Conservation (phyloP, 1,140 invertebrate genomes). For the Lysiphlebus fabarum region DNA sequence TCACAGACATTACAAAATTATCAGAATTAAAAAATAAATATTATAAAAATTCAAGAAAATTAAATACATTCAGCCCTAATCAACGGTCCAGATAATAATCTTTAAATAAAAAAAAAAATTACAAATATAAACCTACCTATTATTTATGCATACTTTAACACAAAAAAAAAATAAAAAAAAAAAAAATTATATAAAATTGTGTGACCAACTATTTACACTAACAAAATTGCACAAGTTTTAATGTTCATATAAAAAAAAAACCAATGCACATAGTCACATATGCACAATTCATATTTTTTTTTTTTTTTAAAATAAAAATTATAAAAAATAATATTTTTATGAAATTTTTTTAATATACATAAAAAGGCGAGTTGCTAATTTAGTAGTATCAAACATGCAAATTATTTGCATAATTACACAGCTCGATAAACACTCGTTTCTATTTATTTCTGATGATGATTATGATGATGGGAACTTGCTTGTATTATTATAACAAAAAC, state of each 20-base stretch:
- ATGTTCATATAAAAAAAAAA: background rate
- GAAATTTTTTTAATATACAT: conserved; percentile 14
- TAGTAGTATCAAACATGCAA: conserved; percentile 37
- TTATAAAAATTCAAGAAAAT: background rate
- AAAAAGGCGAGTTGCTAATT: conserved; percentile 32
- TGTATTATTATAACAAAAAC: no score
- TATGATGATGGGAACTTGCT: no score
- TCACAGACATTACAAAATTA: conserved; percentile 6
- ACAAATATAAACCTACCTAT: background rate
- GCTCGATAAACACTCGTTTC: conserved; percentile 35
- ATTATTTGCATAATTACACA: conserved; percentile 37
- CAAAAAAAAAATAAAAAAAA: no score
- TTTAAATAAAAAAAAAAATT: background rate
- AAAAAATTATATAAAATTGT: no score
- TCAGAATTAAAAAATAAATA: conserved; percentile 1
- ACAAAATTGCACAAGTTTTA: background rate
- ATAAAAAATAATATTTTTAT: background rate
- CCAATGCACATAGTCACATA: background rate
- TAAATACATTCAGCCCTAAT: conserved; percentile 12
- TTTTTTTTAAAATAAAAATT: background rate
- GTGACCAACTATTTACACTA: conserved; percentile 26
- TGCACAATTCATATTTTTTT: background rate
- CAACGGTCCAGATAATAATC: conserved; percentile 12
- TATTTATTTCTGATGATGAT: conserved; percentile 23
- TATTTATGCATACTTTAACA: no score